Percentiles rank a stretch among this genome's conserved stretches.
Evolutionary conservation across 2,113 vertebrate genomes (phyloP).

Genomic region (Pungitius pungitius): DNA sequence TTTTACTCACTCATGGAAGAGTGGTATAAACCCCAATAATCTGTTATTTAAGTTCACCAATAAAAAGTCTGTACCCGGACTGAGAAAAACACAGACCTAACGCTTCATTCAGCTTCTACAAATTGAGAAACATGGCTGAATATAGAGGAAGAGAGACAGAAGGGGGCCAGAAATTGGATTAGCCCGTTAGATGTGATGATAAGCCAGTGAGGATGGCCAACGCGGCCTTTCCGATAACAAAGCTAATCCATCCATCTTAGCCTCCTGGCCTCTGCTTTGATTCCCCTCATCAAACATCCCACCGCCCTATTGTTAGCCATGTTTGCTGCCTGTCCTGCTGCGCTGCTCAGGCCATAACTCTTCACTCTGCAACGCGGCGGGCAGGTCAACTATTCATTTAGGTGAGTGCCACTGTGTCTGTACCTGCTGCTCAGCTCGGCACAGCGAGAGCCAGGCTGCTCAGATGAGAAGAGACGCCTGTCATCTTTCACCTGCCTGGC

Average conservation of each 20-base stretch:
- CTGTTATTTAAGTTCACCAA: neutral
- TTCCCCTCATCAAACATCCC: conserved; percentile 74
- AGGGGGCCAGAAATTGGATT: conserved; percentile 57
- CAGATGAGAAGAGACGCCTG: conserved; percentile 56
- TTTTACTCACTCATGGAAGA: neutral
- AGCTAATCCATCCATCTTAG: conserved; percentile 74
- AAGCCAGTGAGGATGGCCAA: conserved; percentile 47
- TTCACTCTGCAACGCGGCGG: conserved; percentile 50
- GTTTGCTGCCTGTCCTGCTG: conserved; percentile 66
- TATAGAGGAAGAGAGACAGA: conserved; percentile 31
- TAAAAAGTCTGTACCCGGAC: neutral
- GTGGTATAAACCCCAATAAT: neutral
- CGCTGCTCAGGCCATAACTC: conserved; percentile 60
- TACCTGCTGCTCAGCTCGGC: conserved; percentile 63
- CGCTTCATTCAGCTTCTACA: conserved; percentile 17
- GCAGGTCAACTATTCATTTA: conserved; percentile 74
- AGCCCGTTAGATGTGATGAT: conserved; percentile 62
- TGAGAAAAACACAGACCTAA: neutral
- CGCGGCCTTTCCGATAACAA: conserved; percentile 66
- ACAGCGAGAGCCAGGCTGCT: conserved; percentile 18
- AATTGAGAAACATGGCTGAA: conserved; percentile 37
- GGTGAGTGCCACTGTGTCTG: conserved; percentile 66
- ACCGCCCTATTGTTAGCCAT: conserved; percentile 57
- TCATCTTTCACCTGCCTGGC: conserved; percentile 75
- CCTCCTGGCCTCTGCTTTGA: conserved; percentile 65